Conservation (phyloP, 1,140 invertebrate species). For the Zaprionus gabonicus region DNA sequence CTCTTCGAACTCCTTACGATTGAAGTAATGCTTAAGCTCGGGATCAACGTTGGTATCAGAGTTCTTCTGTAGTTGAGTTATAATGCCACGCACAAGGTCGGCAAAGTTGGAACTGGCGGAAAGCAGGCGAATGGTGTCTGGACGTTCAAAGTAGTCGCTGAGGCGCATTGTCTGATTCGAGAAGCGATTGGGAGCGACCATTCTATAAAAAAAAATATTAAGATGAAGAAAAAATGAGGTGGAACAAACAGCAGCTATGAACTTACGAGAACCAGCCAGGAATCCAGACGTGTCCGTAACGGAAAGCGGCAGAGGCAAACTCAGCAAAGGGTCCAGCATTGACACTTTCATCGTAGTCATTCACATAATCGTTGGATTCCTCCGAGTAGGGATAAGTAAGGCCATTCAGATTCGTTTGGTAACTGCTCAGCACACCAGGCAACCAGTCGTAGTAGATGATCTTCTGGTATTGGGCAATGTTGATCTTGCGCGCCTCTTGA, state of each 20-base stretch:
- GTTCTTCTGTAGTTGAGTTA: slow-evolving; percentile 88
- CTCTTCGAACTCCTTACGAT: slow-evolving; percentile 86
- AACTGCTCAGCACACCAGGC: slow-evolving; percentile 90
- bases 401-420: slow-evolving; percentile 88
- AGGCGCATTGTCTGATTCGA: slow-evolving; percentile 87
- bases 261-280: slow-evolving; percentile 91
- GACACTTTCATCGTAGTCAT: slow-evolving; percentile 93
- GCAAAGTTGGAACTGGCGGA: slow-evolving; percentile 88
- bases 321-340: slow-evolving; percentile 92
- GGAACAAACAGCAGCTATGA: not conserved
- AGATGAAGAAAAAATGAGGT: not conserved
- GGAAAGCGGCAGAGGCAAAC: slow-evolving; percentile 93
- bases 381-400: slow-evolving; percentile 86
- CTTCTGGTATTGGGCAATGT: slow-evolving; percentile 91
- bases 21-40: slow-evolving; percentile 92
- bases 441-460: slow-evolving; percentile 94
- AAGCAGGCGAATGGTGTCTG: slow-evolving; percentile 84
- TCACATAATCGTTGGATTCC: slow-evolving; percentile 88
- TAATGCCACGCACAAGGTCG: slow-evolving; percentile 88
- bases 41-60: slow-evolving; percentile 89
- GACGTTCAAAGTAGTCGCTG: slow-evolving; percentile 90
- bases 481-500: slow-evolving; percentile 93
- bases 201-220: slow-evolving; percentile 84
- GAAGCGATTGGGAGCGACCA: slow-evolving; percentile 87
- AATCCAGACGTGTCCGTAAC: slow-evolving; percentile 93